phyloP scores from a whole-genome alignment of 1,140 invertebrate species.

The Stenopsyche tienmushanensis region DNA sequence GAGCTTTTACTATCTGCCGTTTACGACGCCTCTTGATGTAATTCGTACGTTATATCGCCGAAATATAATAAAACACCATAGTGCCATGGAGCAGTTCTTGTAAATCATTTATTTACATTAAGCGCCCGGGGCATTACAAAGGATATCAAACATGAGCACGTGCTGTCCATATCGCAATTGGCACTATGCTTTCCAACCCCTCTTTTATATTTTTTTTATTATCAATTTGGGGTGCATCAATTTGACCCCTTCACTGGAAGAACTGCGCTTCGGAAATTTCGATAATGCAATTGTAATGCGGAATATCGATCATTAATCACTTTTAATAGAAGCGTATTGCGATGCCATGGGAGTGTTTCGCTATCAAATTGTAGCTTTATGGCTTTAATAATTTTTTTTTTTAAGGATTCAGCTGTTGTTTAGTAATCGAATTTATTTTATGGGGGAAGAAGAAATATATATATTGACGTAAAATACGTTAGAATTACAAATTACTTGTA shows the following conservation, averaged over 20 bases:
- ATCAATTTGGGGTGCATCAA: constrained; percentile 31
- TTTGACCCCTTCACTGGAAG: constrained; percentile 15
- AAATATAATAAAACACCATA: too few species aligned
- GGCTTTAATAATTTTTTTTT: too few species aligned
- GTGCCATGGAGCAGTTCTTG: neutral
- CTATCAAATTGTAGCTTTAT: too few species aligned
- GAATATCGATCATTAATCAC: constrained; percentile 10
- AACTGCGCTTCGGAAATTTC: constrained; percentile 24
- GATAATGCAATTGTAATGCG: neutral
- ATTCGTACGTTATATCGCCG: too few species aligned
- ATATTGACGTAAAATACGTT: too few species aligned
- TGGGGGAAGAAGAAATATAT: too few species aligned
- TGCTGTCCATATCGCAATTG: constrained; percentile 27
- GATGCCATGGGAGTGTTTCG: too few species aligned
- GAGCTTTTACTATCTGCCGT: too few species aligned
- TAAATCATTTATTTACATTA: constrained; percentile 2
- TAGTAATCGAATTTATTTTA: too few species aligned
- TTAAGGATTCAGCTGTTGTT: too few species aligned
- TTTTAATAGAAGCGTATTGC: constrained; percentile 14
- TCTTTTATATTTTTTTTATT: constrained; percentile 36
- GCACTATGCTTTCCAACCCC: constrained; percentile 13
- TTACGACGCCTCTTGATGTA: too few species aligned
- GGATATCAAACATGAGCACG: constrained; percentile 34
- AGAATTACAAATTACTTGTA: too few species aligned
- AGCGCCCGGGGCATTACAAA: neutral